phyloP scores from a whole-genome alignment of 92 coral and sea anemone species.

The Parazoanthus darwini region DNA sequence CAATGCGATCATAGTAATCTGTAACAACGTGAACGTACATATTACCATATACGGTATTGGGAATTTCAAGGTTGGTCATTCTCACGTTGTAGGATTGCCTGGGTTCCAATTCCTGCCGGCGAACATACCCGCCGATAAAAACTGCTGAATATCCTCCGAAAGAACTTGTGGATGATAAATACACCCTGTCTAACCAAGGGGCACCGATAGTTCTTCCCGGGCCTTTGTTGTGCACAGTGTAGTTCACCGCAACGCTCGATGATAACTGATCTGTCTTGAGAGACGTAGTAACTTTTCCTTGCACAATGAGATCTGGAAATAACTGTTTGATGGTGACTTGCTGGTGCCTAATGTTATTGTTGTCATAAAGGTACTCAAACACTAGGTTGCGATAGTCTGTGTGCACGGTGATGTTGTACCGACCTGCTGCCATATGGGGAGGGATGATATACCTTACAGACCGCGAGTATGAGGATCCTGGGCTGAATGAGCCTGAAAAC shows the following conservation, averaged over 20 bases:
- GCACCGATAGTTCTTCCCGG: conserved; percentile 59
- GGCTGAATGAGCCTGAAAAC: conserved; percentile 65
- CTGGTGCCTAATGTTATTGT: conserved; percentile 57
- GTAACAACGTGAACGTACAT: conserved; percentile 51
- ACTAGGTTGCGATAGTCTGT: conserved; percentile 65
- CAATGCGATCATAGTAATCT: conserved; percentile 50
- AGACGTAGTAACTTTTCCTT: conserved; percentile 36
- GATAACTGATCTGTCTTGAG: conserved; percentile 32
- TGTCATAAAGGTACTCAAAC: conserved; percentile 58
- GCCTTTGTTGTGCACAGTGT: conserved; percentile 60
- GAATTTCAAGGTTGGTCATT: conserved; percentile 44
- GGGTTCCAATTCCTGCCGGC: conserved; percentile 45
- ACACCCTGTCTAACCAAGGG: conserved; percentile 69
- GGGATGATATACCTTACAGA: conserved; percentile 44
- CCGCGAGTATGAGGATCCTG: conserved; percentile 55
- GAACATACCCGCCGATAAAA: conserved; percentile 47
- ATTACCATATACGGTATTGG: conserved; percentile 54
- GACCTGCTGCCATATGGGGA: conserved; percentile 55
- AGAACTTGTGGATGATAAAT: conserved; percentile 41
- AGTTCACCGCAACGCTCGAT: conserved; percentile 53
- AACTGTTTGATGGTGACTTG: conserved; percentile 48
- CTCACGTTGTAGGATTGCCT: conserved; percentile 41
- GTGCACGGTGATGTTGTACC: conserved; percentile 59
- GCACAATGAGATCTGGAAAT: conserved; percentile 60
- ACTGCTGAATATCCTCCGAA: conserved; percentile 27